phyloP scores from a whole-genome alignment of 2,888 invertebrate genomes.

The Daptonema setosum region DNA sequence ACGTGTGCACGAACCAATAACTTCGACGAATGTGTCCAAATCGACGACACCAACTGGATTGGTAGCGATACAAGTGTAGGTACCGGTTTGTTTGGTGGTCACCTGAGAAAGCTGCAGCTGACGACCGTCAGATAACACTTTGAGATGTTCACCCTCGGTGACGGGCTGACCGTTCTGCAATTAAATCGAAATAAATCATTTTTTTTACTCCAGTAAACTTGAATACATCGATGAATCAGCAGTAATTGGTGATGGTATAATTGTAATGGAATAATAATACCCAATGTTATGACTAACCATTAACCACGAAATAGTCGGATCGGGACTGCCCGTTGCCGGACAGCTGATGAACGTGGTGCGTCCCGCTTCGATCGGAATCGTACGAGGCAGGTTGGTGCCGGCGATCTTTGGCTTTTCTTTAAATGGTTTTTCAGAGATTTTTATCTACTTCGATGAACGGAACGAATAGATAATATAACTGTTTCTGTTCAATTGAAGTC shows the following conservation, averaged over 20 bases:
- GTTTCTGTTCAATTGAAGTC: no score
- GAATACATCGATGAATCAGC: no score
- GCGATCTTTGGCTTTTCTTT: slow-evolving; percentile 19
- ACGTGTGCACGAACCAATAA: slow-evolving; percentile 16
- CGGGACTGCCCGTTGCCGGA: slow-evolving; percentile 29
- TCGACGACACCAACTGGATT: slow-evolving; percentile 22
- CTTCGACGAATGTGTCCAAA: slow-evolving; percentile 18
- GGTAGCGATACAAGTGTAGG: slow-evolving; percentile 23
- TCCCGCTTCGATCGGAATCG: slow-evolving; percentile 17
- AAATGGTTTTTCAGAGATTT: slow-evolving; percentile 7
- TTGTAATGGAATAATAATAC: no score
- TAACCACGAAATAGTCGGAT: slow-evolving; percentile 29
- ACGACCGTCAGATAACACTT: slow-evolving; percentile 16
- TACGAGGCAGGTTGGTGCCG: slow-evolving; percentile 17
- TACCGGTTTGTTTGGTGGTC: neutral
- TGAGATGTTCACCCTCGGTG: slow-evolving; percentile 10
- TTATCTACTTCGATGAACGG: neutral
- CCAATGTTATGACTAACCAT: slow-evolving; percentile 7
- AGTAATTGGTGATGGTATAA: no score
- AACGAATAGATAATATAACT: neutral
- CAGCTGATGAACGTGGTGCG: slow-evolving; percentile 28
- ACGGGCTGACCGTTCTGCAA: slow-evolving; percentile 17
- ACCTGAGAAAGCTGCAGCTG: slow-evolving; percentile 18
- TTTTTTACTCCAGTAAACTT: no score
- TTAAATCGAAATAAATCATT: no score